phyloP scores from a whole-genome alignment of 1,140 invertebrate genomes.

The Lucilia cuprina region DNA sequence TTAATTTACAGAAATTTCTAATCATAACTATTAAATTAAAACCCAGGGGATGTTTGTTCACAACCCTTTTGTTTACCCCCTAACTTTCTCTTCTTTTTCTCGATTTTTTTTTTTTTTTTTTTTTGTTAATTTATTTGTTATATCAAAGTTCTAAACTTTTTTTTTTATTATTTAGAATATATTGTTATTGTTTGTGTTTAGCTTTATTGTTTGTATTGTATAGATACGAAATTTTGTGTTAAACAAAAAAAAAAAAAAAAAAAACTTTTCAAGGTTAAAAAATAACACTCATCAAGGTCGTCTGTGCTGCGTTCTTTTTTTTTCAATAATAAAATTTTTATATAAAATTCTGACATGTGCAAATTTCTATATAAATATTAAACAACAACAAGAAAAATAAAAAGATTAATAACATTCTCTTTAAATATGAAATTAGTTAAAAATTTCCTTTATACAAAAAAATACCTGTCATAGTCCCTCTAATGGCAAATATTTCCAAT shows the following conservation, averaged over 20 bases:
- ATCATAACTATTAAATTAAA: no score
- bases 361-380: background rate
- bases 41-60: no score
- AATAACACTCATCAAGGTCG: conserved; percentile 25
- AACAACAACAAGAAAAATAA: background rate
- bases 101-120: background rate
- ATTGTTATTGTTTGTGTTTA: background rate
- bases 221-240: background rate
- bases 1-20: no score
- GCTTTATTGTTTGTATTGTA: background rate
- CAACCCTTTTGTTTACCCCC: no score
- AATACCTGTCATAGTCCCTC: no score
- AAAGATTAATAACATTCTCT: background rate
- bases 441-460: background rate
- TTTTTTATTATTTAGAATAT: background rate
- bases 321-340: background rate
- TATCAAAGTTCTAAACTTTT: background rate
- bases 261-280: conserved; percentile 31
- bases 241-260: no score
- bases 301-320: conserved; percentile 19
- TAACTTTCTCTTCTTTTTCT: no score
- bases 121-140: background rate
- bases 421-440: background rate
- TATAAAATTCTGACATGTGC: background rate
- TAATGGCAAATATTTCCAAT: background rate